Conservation (phyloP, 2,888 invertebrate genomes). For the Cristatella mucedo region DNA sequence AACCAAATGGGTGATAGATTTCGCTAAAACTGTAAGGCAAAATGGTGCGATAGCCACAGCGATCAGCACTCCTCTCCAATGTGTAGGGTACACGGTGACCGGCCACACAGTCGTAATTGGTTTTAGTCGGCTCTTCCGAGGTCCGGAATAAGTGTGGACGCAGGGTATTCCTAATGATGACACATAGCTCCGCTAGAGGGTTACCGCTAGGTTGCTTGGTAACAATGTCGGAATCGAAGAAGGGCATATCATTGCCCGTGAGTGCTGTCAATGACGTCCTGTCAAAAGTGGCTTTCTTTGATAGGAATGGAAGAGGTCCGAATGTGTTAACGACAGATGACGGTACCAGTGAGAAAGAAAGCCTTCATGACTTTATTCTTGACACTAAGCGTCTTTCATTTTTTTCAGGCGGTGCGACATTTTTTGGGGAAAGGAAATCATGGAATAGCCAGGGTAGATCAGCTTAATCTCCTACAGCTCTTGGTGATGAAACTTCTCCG, state of each 20-base stretch:
- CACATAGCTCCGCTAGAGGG: background rate
- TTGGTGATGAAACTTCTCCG: background rate
- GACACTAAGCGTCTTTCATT: conserved; percentile 4
- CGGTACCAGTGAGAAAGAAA: background rate
- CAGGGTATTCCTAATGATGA: background rate
- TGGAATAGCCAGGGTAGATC: background rate
- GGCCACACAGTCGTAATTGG: background rate
- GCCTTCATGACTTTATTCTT: background rate
- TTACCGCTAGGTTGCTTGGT: background rate
- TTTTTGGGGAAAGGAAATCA: background rate
- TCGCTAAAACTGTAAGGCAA: background rate
- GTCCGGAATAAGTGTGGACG: background rate
- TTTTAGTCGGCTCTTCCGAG: background rate
- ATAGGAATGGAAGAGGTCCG: background rate
- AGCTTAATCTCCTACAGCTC: background rate
- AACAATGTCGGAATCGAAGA: background rate
- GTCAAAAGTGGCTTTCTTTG: background rate
- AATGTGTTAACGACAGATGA: background rate
- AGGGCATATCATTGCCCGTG: background rate
- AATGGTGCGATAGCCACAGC: background rate
- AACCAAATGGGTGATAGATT: too few relatives aligned
- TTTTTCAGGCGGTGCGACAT: conserved; percentile 1
- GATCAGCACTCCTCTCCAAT: background rate
- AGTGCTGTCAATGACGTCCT: background rate
- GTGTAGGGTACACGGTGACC: background rate